These are phyloP conservation scores for Phasia obesa DNA, from an alignment of 2,888 invertebrate genomes.

Conservation along the genomic window DNA sequence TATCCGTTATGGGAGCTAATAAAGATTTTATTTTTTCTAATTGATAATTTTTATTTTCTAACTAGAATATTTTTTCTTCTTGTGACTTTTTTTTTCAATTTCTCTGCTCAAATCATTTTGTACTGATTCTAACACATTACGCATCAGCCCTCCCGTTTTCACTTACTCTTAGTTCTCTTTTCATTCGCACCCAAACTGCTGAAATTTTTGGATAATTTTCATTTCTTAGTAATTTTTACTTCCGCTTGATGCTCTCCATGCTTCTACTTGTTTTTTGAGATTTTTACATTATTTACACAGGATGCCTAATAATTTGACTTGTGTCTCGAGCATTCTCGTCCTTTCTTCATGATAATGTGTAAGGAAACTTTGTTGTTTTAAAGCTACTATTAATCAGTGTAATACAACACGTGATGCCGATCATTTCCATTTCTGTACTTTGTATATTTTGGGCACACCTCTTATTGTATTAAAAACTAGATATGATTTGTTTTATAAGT, in stretches of 20 bases:
- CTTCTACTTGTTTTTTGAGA: constrained; percentile 84
- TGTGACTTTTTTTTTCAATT: constrained; percentile 76
- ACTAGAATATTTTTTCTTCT: constrained; percentile 77
- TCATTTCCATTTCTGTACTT: too few relatives aligned
- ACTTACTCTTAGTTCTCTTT: constrained; percentile 82
- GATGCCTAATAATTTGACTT: constrained; percentile 84
- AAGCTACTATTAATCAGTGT: too few relatives aligned
- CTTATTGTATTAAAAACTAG: too few relatives aligned
- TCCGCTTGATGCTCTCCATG: constrained; percentile 84
- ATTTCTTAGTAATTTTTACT: constrained; percentile 84
- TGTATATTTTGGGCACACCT: too few relatives aligned
- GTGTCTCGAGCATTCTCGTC: constrained; percentile 84
- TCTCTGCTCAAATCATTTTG: constrained; percentile 82
- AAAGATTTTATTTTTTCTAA: constrained; percentile 75
- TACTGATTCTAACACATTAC: constrained; percentile 80
- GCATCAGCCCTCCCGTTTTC: constrained; percentile 82
- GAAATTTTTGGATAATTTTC: constrained; percentile 85
- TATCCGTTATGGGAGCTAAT: constrained; percentile 35
- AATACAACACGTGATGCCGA: too few relatives aligned
- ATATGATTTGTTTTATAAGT: too few relatives aligned
- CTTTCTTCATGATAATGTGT: too few relatives aligned
- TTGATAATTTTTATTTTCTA: constrained; percentile 81
- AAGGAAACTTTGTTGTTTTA: too few relatives aligned
- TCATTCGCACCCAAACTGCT: constrained; percentile 83
- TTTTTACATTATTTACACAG: constrained; percentile 84